A percentile compares a stretch with the other conserved stretches of the same genome.
Evolutionary conservation across 2,113 vertebrate species (phyloP).

Genomic region (Labeo rohita): DNA sequence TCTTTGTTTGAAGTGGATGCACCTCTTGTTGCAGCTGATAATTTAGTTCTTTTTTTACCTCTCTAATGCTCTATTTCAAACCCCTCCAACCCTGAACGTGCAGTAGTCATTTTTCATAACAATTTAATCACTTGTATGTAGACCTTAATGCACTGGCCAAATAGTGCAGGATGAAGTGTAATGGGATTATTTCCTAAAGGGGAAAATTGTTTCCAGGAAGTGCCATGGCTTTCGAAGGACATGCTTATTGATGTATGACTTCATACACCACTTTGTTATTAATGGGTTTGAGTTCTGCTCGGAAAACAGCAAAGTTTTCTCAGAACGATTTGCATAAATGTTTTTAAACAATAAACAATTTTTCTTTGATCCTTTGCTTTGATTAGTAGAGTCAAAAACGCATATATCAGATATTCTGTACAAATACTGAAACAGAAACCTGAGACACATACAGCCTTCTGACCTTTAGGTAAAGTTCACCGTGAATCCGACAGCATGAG

Average conservation of each 20-base stretch:
- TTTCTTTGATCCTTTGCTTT: background rate
- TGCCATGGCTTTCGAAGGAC: background rate
- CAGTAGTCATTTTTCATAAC: background rate
- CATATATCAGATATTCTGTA: background rate
- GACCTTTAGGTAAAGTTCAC: constrained; percentile 1
- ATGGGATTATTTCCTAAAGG: background rate
- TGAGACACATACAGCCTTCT: background rate
- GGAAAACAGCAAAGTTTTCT: background rate
- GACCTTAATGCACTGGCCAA: background rate
- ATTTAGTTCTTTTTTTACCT: background rate
- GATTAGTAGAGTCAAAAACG: background rate
- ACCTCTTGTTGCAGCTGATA: background rate
- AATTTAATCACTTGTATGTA: background rate
- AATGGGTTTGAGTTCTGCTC: constrained; percentile 9
- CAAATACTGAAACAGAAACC: background rate
- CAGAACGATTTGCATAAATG: background rate
- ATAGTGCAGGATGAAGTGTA: background rate
- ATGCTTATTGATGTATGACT: background rate
- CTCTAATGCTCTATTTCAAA: background rate
- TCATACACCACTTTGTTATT: background rate
- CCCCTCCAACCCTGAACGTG: too few relatives aligned
- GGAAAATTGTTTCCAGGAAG: constrained; percentile 15
- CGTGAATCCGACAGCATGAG: background rate
- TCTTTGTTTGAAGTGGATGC: background rate
- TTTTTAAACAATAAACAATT: too few relatives aligned